Conservation (phyloP, 2,888 invertebrate genomes). For the Drosophila hamatofila region DNA sequence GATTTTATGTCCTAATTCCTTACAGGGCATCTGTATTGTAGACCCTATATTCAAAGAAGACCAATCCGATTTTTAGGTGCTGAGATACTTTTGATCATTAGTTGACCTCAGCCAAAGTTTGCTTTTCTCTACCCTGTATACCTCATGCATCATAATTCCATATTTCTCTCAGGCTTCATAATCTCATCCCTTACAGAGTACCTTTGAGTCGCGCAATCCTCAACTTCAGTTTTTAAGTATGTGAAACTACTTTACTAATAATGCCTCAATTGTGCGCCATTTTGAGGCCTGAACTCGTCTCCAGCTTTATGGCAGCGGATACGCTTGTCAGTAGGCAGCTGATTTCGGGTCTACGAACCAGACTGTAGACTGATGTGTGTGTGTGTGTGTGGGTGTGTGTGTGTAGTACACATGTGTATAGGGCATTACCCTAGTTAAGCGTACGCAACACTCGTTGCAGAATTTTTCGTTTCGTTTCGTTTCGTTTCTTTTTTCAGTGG, state of each 20-base stretch:
- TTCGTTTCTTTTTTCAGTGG: slow-evolving; percentile 16
- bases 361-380: neutral
- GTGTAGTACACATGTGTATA: slow-evolving; percentile 17
- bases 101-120: neutral
- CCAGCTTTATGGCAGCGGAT: slow-evolving; percentile 43
- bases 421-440: slow-evolving; percentile 69
- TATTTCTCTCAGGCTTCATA: neutral
- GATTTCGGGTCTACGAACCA: slow-evolving; percentile 30
- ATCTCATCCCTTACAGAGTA: slow-evolving; percentile 11
- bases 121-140: neutral
- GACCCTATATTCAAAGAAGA: neutral
- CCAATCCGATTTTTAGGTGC: neutral
- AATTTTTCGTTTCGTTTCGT: slow-evolving; percentile 28
- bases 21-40: neutral
- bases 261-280: slow-evolving; percentile 79
- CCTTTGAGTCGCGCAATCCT: neutral
- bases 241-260: slow-evolving; percentile 80
- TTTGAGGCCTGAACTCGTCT: slow-evolving; percentile 44
- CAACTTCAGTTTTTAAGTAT: slow-evolving; percentile 31
- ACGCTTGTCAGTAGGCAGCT: slow-evolving; percentile 3
- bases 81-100: neutral
- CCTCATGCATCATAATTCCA: no score
- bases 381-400: slow-evolving; percentile 6
- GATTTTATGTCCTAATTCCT: neutral
- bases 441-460: slow-evolving; percentile 34